phyloP scores from a whole-genome alignment of 2,797 vertebrate species.

The Hippocampus kuda region DNA sequence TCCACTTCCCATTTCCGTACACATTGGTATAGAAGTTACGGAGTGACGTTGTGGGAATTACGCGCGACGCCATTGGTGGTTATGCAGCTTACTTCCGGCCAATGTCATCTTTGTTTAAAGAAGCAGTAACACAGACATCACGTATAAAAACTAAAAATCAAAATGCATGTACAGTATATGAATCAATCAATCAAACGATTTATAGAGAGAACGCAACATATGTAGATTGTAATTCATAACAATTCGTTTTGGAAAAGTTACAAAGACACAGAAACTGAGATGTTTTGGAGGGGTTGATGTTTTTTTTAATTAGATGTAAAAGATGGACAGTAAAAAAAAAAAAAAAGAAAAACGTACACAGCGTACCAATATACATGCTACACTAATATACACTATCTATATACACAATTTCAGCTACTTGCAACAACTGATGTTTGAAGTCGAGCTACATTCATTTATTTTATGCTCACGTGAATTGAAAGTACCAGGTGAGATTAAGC shows the following conservation, averaged over 20 bases:
- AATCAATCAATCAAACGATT: no score
- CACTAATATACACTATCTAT: slow-evolving; percentile 54
- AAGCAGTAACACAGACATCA: background rate
- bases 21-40: slow-evolving; percentile 34
- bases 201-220: background rate
- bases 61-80: background rate
- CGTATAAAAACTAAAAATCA: no score
- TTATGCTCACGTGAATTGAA: background rate
- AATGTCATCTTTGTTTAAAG: background rate
- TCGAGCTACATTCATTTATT: background rate
- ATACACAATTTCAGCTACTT: slow-evolving; percentile 28
- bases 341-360: slow-evolving; percentile 31
- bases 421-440: background rate
- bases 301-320: slow-evolving; percentile 65
- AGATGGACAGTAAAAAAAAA: slow-evolving; percentile 58
- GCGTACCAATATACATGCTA: slow-evolving; percentile 56
- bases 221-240: background rate
- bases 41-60: slow-evolving; percentile 22
- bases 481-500: background rate
- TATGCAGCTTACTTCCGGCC: background rate
- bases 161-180: background rate
- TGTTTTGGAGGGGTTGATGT: slow-evolving; percentile 35
- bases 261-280: background rate
- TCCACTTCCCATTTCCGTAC: slow-evolving; percentile 49
- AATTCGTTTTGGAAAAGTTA: background rate